These are phyloP conservation scores for Hydrozoanthus gracilis DNA, from an alignment of 92 coral and sea anemone genomes.

Conservation along the genomic window DNA sequence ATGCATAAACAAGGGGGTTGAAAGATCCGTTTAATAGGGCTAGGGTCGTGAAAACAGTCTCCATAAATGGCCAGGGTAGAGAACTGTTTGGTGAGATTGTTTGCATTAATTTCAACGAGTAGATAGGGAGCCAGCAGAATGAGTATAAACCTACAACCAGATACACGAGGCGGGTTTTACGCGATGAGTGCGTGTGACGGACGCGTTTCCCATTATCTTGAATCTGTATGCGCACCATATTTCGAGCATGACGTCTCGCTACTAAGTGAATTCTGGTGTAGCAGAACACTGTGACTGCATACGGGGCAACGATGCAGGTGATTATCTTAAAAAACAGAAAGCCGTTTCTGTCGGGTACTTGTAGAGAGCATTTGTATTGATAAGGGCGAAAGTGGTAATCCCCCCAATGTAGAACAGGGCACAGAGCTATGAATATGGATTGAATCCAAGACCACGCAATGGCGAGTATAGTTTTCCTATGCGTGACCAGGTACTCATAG, in stretches of 20 bases:
- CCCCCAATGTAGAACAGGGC: slow-evolving; percentile 92
- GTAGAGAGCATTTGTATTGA: slow-evolving; percentile 79
- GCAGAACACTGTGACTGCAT: slow-evolving; percentile 77
- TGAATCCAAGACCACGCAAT: slow-evolving; percentile 85
- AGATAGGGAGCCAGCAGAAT: slow-evolving; percentile 93
- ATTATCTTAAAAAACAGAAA: slow-evolving; percentile 71
- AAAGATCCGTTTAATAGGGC: slow-evolving; percentile 81
- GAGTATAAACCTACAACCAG: slow-evolving; percentile 83
- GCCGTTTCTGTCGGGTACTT: slow-evolving; percentile 70
- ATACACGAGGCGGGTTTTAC: slow-evolving; percentile 86
- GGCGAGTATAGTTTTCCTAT: slow-evolving; percentile 72
- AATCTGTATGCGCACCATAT: slow-evolving; percentile 90
- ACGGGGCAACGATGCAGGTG: slow-evolving; percentile 73
- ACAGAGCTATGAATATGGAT: slow-evolving; percentile 68
- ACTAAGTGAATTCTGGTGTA: slow-evolving; percentile 93
- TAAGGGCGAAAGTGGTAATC: slow-evolving; percentile 60
- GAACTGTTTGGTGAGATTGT: slow-evolving; percentile 57
- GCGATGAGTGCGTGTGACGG: slow-evolving; percentile 70
- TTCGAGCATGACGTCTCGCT: slow-evolving; percentile 92
- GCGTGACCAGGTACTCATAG: slow-evolving; percentile 89
- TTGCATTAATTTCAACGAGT: slow-evolving; percentile 63
- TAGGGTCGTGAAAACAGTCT: slow-evolving; percentile 68
- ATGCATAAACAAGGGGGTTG: slow-evolving; percentile 92
- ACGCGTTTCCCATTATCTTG: slow-evolving; percentile 79
- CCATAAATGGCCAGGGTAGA: slow-evolving; percentile 55